phyloP scores from a whole-genome alignment of 1,140 invertebrate species.

The Diabrotica virgifera region DNA sequence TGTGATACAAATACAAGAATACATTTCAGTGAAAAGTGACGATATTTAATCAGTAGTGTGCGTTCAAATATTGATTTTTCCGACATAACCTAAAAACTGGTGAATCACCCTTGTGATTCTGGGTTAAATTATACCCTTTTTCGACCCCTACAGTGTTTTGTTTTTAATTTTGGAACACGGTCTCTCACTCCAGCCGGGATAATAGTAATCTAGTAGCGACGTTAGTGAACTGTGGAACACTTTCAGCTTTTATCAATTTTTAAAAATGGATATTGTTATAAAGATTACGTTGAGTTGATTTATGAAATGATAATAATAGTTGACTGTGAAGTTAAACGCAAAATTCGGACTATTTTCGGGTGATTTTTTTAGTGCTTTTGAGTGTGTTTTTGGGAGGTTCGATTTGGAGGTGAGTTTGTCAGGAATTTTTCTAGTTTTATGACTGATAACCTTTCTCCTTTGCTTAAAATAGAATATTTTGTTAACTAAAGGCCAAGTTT shows the following conservation, averaged over 20 bases:
- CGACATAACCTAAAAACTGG: conserved; percentile 27
- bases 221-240: neutral
- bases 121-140: conserved; percentile 1
- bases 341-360: neutral
- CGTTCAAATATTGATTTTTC: conserved; percentile 29
- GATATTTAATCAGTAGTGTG: conserved; percentile 9
- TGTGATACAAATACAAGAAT: neutral
- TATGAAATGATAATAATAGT: neutral
- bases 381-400: too few species aligned
- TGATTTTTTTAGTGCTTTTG: neutral
- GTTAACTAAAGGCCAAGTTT: too few species aligned
- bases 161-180: conserved; percentile 5
- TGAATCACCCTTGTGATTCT: conserved; percentile 23
- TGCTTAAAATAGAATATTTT: too few species aligned
- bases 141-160: conserved; percentile 4
- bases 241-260: too few species aligned
- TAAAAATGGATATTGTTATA: too few species aligned
- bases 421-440: too few species aligned
- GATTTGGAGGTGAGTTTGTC: too few species aligned
- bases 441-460: too few species aligned
- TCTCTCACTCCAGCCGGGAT: neutral
- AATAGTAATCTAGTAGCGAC: neutral
- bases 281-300: neutral
- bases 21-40: neutral
- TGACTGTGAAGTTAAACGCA: neutral